phyloP scores from a whole-genome alignment of 2,888 invertebrate genomes.

The Malacosoma neustria region DNA sequence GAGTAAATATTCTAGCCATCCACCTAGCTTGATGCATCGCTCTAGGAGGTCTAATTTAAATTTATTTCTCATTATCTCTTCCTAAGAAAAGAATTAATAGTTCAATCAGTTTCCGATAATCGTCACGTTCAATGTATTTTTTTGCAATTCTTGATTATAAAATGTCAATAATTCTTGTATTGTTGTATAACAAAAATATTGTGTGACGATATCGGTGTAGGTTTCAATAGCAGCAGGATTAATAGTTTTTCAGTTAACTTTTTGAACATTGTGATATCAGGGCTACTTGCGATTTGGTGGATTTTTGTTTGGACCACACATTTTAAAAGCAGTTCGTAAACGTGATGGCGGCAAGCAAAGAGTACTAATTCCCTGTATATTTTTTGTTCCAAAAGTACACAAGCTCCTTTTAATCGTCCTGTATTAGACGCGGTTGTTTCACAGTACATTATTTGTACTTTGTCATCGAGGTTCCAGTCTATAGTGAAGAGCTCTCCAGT shows the following conservation, averaged over 20 bases:
- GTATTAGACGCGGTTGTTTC: constrained; percentile 9
- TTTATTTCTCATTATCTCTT: not conserved
- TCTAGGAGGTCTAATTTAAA: too few relatives aligned
- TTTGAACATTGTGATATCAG: not conserved
- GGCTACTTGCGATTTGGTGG: constrained; percentile 2
- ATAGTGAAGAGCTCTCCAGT: constrained; percentile 7
- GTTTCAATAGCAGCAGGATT: not conserved
- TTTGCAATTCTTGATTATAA: not conserved
- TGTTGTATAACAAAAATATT: not conserved
- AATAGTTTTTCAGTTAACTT: not conserved
- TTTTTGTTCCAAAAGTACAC: constrained; percentile 6
- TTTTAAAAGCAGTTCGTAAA: constrained; percentile 11
- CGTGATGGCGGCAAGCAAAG: constrained; percentile 11
- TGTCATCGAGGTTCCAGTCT: constrained; percentile 11
- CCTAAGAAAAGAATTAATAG: not conserved
- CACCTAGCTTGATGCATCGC: too few relatives aligned
- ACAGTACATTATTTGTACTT: constrained; percentile 9
- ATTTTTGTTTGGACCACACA: constrained; percentile 7
- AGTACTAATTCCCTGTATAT: constrained; percentile 6
- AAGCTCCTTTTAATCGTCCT: constrained; percentile 10
- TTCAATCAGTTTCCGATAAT: too few relatives aligned
- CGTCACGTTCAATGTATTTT: not conserved
- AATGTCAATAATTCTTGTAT: not conserved
- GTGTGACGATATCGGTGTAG: not conserved
- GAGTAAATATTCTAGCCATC: too few relatives aligned